Evolutionary conservation across 2,888 invertebrate species (phyloP).

Genomic region (Lasius platythorax): DNA sequence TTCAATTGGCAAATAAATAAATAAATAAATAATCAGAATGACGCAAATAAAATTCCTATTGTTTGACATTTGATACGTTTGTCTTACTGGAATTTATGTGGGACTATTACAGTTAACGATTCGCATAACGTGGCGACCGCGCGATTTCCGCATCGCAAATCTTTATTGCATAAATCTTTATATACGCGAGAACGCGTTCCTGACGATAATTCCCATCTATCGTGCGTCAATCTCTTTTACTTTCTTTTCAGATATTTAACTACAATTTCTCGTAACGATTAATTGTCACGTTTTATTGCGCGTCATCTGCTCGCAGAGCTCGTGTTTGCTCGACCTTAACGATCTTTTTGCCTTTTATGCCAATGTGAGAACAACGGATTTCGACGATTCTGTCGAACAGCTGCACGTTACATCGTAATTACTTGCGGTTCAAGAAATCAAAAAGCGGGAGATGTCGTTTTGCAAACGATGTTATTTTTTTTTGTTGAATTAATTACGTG

Average conservation of each 20-base stretch:
- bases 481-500: neutral
- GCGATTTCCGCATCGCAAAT: neutral
- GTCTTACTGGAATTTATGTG: neutral
- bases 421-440: neutral
- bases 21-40: neutral
- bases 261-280: neutral
- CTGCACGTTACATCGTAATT: neutral
- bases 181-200: neutral
- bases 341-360: neutral
- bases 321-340: neutral
- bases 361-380: neutral
- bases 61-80: neutral
- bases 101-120: neutral
- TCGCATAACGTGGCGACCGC: neutral
- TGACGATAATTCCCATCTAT: neutral
- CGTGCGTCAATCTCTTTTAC: neutral
- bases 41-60: neutral
- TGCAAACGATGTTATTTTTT: neutral
- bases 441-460: neutral
- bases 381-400: slow-evolving; percentile 11
- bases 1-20: neutral
- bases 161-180: slow-evolving; percentile 4
- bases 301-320: neutral
- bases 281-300: neutral
- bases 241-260: neutral